Evolutionary conservation across 2,113 vertebrate genomes (phyloP), one percentile per base, ranked within the genome.

Genomic region (Dicaeum eximium): DNA sequence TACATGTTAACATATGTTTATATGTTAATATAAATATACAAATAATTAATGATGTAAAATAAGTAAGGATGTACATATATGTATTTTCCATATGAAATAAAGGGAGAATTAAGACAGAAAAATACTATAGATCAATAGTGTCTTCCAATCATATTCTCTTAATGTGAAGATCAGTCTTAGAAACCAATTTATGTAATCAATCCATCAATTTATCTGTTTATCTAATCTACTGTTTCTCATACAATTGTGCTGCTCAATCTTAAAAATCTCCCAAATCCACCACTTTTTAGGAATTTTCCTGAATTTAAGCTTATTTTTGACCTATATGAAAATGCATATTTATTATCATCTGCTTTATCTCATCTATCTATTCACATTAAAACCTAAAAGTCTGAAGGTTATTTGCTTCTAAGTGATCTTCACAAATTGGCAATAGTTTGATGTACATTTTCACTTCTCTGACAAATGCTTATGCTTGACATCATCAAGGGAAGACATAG

Each of bases 231-330:
- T n/a, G 8, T 72, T 92, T 91, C 21, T 9, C 33, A 62, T 10
- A 48, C 5, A 37, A 20, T 14, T 81, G 4, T 0, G 0, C 11
- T 51, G 10, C n/a, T 71, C 20, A 37, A 2, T 58, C 10, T 45
- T 47, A 30, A 11, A 27, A 73, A 74, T 53, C 30, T 89, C 9
- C 6, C 21, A 67, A 60, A 71, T n/a, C 37, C 31, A 37, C 18
- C 19, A 8, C 1, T 74, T 54, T 83, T 91, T 84, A 54, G 11
- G 7, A 42, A 30, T 67, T 87, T 80, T 67, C 15, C 40, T 71
- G 23, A 54, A 5, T 9, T 6, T 16, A n/a, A 77, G 21, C 17
- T 73, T 86, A 58, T 14, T 81, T 89, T 74, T 83, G 33, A n/a
- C 14, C 18, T 51, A 3, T 51, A 27, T 64, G 9, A 60, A 88